These are phyloP conservation scores for Drosophila tripunctata DNA, from an alignment of 2,888 invertebrate genomes.

Conservation along the genomic window DNA sequence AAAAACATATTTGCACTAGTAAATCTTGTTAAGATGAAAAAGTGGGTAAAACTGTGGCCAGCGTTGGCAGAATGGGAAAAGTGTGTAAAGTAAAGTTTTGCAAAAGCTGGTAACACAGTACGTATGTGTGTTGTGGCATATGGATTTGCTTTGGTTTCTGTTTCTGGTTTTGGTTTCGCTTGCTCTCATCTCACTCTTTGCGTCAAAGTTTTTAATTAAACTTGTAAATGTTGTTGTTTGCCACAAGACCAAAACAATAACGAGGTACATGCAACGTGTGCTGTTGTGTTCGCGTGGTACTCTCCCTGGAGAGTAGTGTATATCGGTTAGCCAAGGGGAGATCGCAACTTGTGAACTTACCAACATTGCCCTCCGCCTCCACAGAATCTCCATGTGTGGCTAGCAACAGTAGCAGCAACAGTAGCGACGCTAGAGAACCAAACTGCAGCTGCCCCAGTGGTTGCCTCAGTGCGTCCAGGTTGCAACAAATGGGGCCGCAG, in stretches of 20 bases:
- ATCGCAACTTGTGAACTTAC: slow-evolving; percentile 66
- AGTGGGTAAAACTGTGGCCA: too few species aligned
- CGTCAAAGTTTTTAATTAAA: slow-evolving; percentile 72
- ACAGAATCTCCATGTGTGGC: slow-evolving; percentile 73
- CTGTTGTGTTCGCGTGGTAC: background rate
- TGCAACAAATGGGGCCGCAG: slow-evolving; percentile 50
- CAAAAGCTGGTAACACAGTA: background rate
- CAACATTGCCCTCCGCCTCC: slow-evolving; percentile 83
- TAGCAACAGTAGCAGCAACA: slow-evolving; percentile 70
- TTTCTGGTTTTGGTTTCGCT: background rate
- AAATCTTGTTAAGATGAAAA: slow-evolving; percentile 34
- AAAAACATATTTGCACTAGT: slow-evolving; percentile 61
- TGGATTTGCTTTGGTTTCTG: slow-evolving; percentile 21
- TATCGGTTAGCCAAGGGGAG: background rate
- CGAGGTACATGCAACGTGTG: slow-evolving; percentile 21
- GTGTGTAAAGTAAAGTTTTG: background rate
- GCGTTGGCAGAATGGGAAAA: too few species aligned
- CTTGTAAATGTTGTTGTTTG: slow-evolving; percentile 66
- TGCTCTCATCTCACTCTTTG: too few species aligned
- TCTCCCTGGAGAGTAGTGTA: background rate
- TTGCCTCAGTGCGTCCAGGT: slow-evolving; percentile 54
- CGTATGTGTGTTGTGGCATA: too few species aligned
- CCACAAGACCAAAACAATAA: slow-evolving; percentile 34
- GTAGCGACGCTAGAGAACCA: slow-evolving; percentile 49
- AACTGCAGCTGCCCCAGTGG: slow-evolving; percentile 52